Evolutionary conservation across 2,888 invertebrate genomes (phyloP), one percentile per base, ranked within the genome.

Genomic region (Elmis aenea): DNA sequence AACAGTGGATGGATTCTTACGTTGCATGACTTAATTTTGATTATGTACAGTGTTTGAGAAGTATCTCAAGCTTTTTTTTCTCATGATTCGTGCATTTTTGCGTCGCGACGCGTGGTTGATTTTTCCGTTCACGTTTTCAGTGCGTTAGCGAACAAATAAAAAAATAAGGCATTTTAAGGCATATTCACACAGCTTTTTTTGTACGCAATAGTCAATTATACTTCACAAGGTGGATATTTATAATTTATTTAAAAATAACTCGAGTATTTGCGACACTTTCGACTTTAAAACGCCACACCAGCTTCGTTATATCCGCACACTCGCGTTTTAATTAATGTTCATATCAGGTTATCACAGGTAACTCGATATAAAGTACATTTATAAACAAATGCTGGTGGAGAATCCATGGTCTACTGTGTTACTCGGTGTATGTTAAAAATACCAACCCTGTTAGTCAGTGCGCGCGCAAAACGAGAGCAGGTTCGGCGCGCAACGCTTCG

Each of bases 91-190:
- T n/a, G n/a, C n/a, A n/a, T n/a, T n/a, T n/a, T n/a, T n/a, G n/a
- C n/a, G n/a, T n/a, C n/a, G n/a, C n/a, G n/a, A n/a, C n/a, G n/a
- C n/a, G n/a, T n/a, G n/a, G n/a, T n/a, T n/a, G n/a, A n/a, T n/a
- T n/a, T n/a, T n/a, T n/a, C n/a, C n/a, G n/a, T n/a, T n/a, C n/a
- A n/a, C n/a, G n/a, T n/a, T n/a, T n/a, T n/a, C n/a, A n/a, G n/a
- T n/a, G n/a, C n/a, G n/a, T n/a, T n/a, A n/a, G n/a, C 29, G 26
- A 30, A 13, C 34, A 24, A 48, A 40, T 35, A 38, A 27, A 44
- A 46, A 46, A 42, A 44, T 46, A 48, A 48, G 48, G 46, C 48
- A 48, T 41, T 41, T 43, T 48, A 46, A 48, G 44, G 48, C 45
- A 43, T 40, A 33, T 41, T 40, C 16, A 35, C 39, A 36, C n/a